Evolutionary conservation across 2,113 vertebrate species (phyloP), one percentile per base, ranked within the genome.

Genomic region (Trematomus loennbergii): DNA sequence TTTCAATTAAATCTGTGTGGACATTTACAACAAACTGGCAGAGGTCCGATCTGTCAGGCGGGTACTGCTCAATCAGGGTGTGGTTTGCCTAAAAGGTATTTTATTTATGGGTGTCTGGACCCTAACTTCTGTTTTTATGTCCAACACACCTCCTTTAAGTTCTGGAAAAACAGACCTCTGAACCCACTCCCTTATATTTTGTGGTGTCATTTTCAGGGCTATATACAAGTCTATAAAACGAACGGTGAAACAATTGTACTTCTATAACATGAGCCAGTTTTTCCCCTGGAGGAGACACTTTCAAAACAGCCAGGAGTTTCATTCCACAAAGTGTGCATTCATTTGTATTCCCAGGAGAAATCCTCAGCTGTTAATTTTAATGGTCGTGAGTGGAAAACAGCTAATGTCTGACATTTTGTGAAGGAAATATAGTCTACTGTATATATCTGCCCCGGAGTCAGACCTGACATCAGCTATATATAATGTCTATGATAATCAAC

Each of bases 171-270:
- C 71, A 86, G 17, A 54, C 52, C 64, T 61, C 60, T 74, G 69
- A 78, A 69, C 50, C 59, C 49, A 60, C 67, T 67, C 50, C 50
- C 53, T 63, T 54, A 78, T 86, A 72, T 66, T 66, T 74, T 40
- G 18, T 64, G 40, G 76, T 87, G 20, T 66, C 45, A 49, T 87
- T 93, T 91, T 88, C 67, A 84, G 46, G 53, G 46, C 74, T 87
- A 83, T 78, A 86, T 86, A 85, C 20, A 7, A 78, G 55, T 85
- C 86, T 70, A 81, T 92, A 81, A 93, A 90, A 87, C 60, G 43
- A 71, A 82, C 81, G 75, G 76, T 64, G 78, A 90, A 91, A 93
- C 82, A 87, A 84, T 79, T 82, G 25, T 29, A 49, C 69, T 72
- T 73, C 65, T 87, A 64, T 86, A 82, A 85, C 73, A 62, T n/a